These are phyloP conservation scores for Leptocoma aspasia DNA, from an alignment of 2,113 vertebrate species.

Conservation along the genomic window DNA sequence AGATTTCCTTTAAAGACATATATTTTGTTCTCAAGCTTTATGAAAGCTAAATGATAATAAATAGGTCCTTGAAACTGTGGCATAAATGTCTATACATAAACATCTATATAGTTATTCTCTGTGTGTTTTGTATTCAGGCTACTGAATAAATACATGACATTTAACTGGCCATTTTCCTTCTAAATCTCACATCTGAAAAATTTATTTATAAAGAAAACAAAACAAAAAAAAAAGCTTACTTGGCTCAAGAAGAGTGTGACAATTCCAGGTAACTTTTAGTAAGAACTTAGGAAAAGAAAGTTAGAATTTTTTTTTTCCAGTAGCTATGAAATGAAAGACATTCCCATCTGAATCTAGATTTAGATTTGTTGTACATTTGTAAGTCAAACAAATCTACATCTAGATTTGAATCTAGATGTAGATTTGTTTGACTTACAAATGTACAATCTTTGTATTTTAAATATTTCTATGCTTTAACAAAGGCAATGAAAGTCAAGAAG, in stretches of 20 bases:
- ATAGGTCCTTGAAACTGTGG: not conserved
- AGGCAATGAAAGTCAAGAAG: not conserved
- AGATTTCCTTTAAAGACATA: not conserved
- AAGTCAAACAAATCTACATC: too few species aligned
- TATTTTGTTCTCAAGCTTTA: not conserved
- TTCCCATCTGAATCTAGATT: not conserved
- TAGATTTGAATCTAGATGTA: not conserved
- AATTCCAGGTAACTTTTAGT: not conserved
- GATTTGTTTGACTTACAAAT: not conserved
- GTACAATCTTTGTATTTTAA: not conserved
- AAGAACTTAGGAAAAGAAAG: not conserved
- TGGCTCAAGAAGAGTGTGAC: not conserved
- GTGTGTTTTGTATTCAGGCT: not conserved
- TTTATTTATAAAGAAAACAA: not conserved
- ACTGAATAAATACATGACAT: not conserved
- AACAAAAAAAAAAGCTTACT: not conserved
- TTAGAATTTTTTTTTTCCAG: not conserved
- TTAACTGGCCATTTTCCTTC: not conserved
- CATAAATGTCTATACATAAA: not conserved
- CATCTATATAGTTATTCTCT: not conserved
- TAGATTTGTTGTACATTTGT: too few species aligned
- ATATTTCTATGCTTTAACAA: not conserved
- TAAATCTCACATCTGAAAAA: not conserved
- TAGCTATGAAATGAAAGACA: not conserved
- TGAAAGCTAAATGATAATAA: conserved; percentile 10